Evolutionary conservation across 1,140 invertebrate species (phyloP).

Genomic region (Drosophila kanapiae): DNA sequence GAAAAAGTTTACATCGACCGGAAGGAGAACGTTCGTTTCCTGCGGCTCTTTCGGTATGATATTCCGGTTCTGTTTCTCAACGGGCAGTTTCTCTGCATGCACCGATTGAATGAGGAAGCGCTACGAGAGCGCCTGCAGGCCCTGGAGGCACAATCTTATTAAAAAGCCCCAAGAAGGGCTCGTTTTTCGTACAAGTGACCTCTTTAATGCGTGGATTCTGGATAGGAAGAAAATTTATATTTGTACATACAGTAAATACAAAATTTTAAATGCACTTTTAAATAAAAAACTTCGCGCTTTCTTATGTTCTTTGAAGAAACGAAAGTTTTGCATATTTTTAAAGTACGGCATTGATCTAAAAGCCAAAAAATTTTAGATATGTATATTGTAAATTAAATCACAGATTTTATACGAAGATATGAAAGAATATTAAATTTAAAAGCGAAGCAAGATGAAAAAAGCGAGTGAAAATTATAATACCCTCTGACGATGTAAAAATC

Average conservation of each 20-base stretch:
- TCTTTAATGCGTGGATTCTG: too few relatives aligned
- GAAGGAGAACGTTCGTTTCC: conserved; percentile 90
- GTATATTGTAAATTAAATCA: too few relatives aligned
- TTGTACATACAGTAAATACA: background rate
- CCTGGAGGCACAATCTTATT: background rate
- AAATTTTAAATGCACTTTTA: background rate
- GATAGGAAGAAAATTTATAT: background rate
- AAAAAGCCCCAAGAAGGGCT: background rate
- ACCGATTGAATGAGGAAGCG: conserved; percentile 88
- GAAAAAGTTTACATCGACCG: conserved; percentile 92
- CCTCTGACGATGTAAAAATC: too few relatives aligned
- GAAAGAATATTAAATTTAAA: too few relatives aligned
- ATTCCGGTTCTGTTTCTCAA: conserved; percentile 95
- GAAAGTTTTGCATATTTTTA: too few relatives aligned
- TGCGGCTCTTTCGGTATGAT: conserved; percentile 92
- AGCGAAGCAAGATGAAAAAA: too few relatives aligned
- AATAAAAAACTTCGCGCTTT: background rate
- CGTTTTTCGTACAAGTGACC: background rate
- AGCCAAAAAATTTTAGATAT: too few relatives aligned
- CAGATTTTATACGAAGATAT: too few relatives aligned
- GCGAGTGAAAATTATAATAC: too few relatives aligned
- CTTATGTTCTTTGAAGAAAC: background rate
- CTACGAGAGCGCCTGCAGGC: conserved; percentile 86
- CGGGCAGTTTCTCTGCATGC: conserved; percentile 93
- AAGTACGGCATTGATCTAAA: too few relatives aligned